Evolutionary conservation across 2,888 invertebrate species (phyloP), one percentile per base, ranked within the genome.

Genomic region (Eumerus sabulonum): DNA sequence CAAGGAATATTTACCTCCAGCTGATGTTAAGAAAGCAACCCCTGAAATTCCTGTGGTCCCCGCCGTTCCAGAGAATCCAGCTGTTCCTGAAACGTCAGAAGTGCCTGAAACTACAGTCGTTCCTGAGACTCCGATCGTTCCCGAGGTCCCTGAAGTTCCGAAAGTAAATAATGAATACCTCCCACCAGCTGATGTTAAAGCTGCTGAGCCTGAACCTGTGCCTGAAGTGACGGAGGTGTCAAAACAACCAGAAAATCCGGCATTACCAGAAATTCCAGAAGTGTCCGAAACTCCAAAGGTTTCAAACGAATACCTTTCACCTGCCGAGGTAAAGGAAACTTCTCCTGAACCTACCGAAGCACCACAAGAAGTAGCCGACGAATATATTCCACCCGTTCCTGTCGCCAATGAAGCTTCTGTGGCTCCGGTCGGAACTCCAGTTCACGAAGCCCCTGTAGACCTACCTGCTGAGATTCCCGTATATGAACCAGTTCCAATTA

Each of bases 261-360:
- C 82, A 16, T 81, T 84, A 0, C 85, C 85, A 19, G 67, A 85
- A 72, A 83, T 84, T 0, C 83, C 85, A 1, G 13, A 82, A 0
- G 83, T 19, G 3, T 11, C 40, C 40, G n/a, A 40, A 40, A 9
- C 1, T 4, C 72, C 12, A 40, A 84, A 71, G 84, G 47, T 44
- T 40, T 9, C 68, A 3, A 45, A 13, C 4, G 53, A 47, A 1
- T 68, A 68, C 38, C 19, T 66, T 1, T 63, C 70, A 12, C 70
- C 73, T 16, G 79, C 18, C 14, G 50, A 70, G 18, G 51, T 57
- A 4, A 57, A 54, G 12, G 68, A 57, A 36, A 50, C 51, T 17
- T 17, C 27, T 0, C 2, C 59, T 16, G 51, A 51, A 11, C n/a
- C 19, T 18, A 36, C 14, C 19, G 67, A 59, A 59, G 59, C 45